phyloP scores from a whole-genome alignment of 2,888 invertebrate genomes.

The Melanostoma mellinum region DNA sequence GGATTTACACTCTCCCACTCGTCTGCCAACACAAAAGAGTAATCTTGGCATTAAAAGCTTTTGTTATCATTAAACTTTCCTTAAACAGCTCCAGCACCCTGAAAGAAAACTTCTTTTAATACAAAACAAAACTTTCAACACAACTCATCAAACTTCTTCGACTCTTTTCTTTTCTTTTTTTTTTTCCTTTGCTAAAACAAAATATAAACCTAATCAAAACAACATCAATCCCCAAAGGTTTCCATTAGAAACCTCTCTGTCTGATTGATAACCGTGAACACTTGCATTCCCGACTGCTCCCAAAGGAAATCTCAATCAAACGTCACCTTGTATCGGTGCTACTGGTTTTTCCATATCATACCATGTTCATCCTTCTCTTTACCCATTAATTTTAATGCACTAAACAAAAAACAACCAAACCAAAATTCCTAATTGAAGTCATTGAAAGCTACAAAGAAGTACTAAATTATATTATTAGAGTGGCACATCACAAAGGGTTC shows the following conservation, averaged over 20 bases:
- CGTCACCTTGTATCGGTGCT: constrained; percentile 34
- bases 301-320: constrained; percentile 65
- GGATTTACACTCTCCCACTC: no score
- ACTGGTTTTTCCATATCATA: constrained; percentile 36
- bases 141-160: no score
- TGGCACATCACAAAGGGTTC: constrained; percentile 6
- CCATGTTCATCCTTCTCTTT: constrained; percentile 23
- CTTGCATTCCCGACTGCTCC: constrained; percentile 28
- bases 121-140: no score
- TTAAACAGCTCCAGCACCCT: no score
- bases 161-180: no score
- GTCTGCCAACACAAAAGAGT: no score
- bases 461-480: constrained; percentile 16
- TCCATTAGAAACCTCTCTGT: constrained; percentile 29
- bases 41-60: no score
- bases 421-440: constrained; percentile 56
- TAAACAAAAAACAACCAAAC: constrained; percentile 21
- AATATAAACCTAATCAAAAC: constrained; percentile 27
- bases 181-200: no score
- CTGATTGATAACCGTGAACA: constrained; percentile 38
- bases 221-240: constrained; percentile 21
- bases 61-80: no score
- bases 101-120: no score
- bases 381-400: constrained; percentile 48
- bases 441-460: constrained; percentile 24